Conservation (phyloP, 2,888 invertebrate species). For the Parthenolecanium corni region DNA sequence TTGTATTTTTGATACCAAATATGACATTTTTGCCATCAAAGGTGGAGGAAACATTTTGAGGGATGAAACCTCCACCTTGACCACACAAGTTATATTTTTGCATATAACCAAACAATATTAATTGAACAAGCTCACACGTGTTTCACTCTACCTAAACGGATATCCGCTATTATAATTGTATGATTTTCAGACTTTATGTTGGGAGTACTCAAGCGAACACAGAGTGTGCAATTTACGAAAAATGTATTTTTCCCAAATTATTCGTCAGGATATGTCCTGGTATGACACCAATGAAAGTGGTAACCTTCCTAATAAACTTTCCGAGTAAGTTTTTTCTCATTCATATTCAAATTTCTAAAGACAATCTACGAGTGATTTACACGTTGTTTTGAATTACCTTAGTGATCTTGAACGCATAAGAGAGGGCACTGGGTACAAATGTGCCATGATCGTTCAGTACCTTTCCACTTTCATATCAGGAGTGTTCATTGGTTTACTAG, state of each 20-base stretch:
- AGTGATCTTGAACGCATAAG: conserved; percentile 67
- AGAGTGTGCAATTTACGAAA: conserved; percentile 39
- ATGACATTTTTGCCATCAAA: too few relatives aligned
- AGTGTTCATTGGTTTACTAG: conserved; percentile 58
- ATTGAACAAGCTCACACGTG: too few relatives aligned
- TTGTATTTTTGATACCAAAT: too few relatives aligned
- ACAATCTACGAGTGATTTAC: too few relatives aligned
- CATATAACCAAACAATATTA: too few relatives aligned
- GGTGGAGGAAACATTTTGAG: too few relatives aligned
- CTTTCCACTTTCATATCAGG: conserved; percentile 60
- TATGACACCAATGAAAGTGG: conserved; percentile 41
- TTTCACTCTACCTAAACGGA: too few relatives aligned
- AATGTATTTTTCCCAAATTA: conserved; percentile 38
- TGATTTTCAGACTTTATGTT: conserved; percentile 36
- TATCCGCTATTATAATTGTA: too few relatives aligned
- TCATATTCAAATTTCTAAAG: too few relatives aligned
- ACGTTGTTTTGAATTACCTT: not conserved
- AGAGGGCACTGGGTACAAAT: conserved; percentile 74
- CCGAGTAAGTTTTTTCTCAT: conserved; percentile 39
- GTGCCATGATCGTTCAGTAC: conserved; percentile 60
- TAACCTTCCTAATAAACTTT: conserved; percentile 41
- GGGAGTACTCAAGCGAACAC: conserved; percentile 38
- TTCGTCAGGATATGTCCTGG: conserved; percentile 39
- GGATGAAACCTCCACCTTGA: too few relatives aligned
- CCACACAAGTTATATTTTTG: too few relatives aligned